Conservation (phyloP, 2,888 invertebrate genomes). For the Euzophera pinguis region DNA sequence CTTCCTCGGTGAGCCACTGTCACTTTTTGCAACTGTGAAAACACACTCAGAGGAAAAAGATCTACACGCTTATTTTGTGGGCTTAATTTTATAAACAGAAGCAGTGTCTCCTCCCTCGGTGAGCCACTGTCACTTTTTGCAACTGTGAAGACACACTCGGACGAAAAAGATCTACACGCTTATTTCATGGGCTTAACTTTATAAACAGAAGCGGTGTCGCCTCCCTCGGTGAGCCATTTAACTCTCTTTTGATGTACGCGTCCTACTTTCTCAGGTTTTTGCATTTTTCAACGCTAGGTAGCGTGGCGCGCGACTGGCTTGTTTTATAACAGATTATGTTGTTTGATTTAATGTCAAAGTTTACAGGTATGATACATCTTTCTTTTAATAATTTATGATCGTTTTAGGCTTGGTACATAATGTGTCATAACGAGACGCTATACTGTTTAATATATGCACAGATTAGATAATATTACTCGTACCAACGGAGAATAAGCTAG, state of each 20-base stretch:
- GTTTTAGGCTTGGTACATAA: too few relatives aligned
- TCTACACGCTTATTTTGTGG: conserved; percentile 22
- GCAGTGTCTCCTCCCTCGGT: conserved; percentile 31
- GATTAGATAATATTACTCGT: too few relatives aligned
- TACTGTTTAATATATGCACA: too few relatives aligned
- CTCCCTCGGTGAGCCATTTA: conserved; percentile 40
- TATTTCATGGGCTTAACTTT: conserved; percentile 22
- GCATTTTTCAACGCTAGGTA: conserved; percentile 43
- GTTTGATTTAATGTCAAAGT: conserved; percentile 6
- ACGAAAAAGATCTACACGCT: too few relatives aligned
- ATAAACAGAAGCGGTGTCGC: conserved; percentile 32
- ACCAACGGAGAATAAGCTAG: too few relatives aligned
- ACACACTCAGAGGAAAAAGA: too few relatives aligned
- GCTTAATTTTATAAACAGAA: conserved; percentile 27
- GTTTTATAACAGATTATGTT: conserved; percentile 28
- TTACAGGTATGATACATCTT: neutral
- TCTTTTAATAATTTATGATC: too few relatives aligned
- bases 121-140: too few relatives aligned
- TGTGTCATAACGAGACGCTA: too few relatives aligned
- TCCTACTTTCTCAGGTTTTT: conserved; percentile 43
- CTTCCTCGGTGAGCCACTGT: too few relatives aligned
- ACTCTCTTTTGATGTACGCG: conserved; percentile 41
- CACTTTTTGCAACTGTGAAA: too few relatives aligned
- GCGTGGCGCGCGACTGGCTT: conserved; percentile 19
- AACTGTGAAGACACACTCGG: too few relatives aligned